Base-by-base conservation (phyloP, 2,797 vertebrate species). In the Eulemur albifrons region DNA sequence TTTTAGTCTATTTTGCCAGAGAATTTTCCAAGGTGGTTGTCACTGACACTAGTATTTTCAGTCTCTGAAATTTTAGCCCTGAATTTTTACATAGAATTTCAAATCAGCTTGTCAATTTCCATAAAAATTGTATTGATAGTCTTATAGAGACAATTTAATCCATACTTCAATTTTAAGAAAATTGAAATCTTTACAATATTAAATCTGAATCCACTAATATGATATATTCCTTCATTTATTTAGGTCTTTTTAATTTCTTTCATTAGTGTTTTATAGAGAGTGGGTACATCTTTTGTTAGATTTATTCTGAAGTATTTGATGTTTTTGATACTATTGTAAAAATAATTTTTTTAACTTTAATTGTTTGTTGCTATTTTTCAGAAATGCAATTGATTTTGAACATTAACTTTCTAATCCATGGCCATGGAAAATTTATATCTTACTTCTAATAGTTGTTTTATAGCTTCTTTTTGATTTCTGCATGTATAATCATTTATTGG, bases 401-500 rank as follows among this genome's bases (percentile, higher is more conserved):
- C 6, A 61, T 69, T 88, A 50, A 43, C 20, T 6, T 67, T 89
- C 63, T 88, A 88, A 61, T 69, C 23, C 43, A 61, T 48, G 54
- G 52, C n/a, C 35, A 38, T 59, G 1, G 50, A 43, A 88, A 52
- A 88, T 45, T 43, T 83, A 59, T n/a, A 59, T 23, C 59, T 77
- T 57, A 75, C 4, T 40, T 75, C 40, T 77, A 23, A 35, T 59
- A 87, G 48, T 50, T 61, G 2, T 61, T 73, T 8, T 69, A 32
- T 87, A 84, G 23, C 13, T 92, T 88, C n/a, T 76, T 88, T 88
- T 59, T 76, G 23, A 61, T 95, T 83, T 77, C 50, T 77, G 14
- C 20, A 40, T 84, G 32, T 10, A 57, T 7, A 59, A 30, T 18
- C 21, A 59, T 67, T 48, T 94, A 11, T 67, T 82, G 32, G 15